Percentiles rank a stretch among this genome's conserved stretches.
Conservation (phyloP, 1,140 invertebrate species). For the Pemphigus obesinymphae region DNA sequence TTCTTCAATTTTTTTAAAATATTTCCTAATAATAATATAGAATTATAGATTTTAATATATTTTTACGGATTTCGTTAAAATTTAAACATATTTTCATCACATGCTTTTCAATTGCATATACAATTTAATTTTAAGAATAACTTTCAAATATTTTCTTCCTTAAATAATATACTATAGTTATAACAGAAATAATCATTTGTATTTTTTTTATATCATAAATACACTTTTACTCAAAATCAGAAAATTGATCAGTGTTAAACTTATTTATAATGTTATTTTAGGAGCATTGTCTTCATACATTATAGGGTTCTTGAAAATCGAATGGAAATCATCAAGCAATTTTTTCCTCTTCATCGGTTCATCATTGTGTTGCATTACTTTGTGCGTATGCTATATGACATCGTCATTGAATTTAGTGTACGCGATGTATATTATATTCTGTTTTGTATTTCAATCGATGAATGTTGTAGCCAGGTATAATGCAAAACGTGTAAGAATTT, state of each 20-base stretch:
- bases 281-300: constrained; percentile 3
- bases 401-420: constrained; percentile 11
- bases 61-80: too few relatives aligned
- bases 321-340: not conserved
- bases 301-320: not conserved
- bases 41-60: too few relatives aligned
- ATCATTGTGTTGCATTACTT: not conserved
- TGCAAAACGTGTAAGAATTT: too few relatives aligned
- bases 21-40: too few relatives aligned
- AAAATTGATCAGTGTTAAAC: not conserved
- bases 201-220: too few relatives aligned
- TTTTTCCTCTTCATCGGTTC: not conserved
- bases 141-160: too few relatives aligned
- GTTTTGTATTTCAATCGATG: not conserved
- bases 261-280: not conserved
- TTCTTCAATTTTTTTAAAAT: too few relatives aligned
- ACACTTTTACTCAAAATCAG: not conserved
- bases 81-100: too few relatives aligned
- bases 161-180: too few relatives aligned
- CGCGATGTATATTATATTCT: not conserved
- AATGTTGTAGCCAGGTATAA: not conserved
- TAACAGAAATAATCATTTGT: too few relatives aligned
- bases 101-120: too few relatives aligned
- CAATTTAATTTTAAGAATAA: too few relatives aligned
- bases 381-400: not conserved